Conservation (phyloP, 2,888 invertebrate genomes). For the Gerris lacustris region DNA sequence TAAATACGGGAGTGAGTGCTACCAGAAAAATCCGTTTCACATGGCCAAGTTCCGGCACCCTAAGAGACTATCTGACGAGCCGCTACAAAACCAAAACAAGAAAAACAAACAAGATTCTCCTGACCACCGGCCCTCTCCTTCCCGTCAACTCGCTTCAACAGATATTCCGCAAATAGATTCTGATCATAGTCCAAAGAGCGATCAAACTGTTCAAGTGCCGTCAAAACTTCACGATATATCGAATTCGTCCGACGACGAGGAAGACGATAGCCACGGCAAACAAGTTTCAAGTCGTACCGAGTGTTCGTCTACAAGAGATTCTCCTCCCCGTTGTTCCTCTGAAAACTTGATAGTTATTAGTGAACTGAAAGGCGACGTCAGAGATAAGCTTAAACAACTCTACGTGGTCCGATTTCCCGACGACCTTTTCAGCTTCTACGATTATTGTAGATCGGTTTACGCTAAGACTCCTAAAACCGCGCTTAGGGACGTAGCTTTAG, state of each 20-base stretch:
- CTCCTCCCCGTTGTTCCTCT: not conserved
- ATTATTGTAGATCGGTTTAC: slow-evolving; percentile 47
- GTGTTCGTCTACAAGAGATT: too few species aligned
- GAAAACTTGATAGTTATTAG: slow-evolving; percentile 14
- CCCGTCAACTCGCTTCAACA: slow-evolving; percentile 8
- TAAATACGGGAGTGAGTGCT: slow-evolving; percentile 66
- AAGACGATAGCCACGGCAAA: slow-evolving; percentile 13
- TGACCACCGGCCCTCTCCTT: slow-evolving; percentile 18
- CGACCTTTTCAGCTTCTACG: slow-evolving; percentile 80
- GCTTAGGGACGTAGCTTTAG: slow-evolving; percentile 52
- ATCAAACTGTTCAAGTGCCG: not conserved
- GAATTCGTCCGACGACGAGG: slow-evolving; percentile 4
- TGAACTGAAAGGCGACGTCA: slow-evolving; percentile 18
- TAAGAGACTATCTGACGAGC: slow-evolving; percentile 31
- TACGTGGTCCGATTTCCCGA: slow-evolving; percentile 76
- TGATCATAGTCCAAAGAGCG: not conserved
- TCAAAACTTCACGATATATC: not conserved
- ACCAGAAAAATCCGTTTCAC: slow-evolving; percentile 67
- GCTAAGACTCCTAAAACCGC: slow-evolving; percentile 36
- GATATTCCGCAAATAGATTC: not conserved
- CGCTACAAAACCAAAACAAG: slow-evolving; percentile 18
- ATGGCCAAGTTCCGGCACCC: slow-evolving; percentile 64
- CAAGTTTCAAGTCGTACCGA: too few species aligned
- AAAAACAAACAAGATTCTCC: slow-evolving; percentile 9
- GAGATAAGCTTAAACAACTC: slow-evolving; percentile 51